Percentiles rank a stretch among this genome's conserved stretches.
Evolutionary conservation across 2,888 invertebrate genomes (phyloP).

Genomic region (Nomada ruficornis): DNA sequence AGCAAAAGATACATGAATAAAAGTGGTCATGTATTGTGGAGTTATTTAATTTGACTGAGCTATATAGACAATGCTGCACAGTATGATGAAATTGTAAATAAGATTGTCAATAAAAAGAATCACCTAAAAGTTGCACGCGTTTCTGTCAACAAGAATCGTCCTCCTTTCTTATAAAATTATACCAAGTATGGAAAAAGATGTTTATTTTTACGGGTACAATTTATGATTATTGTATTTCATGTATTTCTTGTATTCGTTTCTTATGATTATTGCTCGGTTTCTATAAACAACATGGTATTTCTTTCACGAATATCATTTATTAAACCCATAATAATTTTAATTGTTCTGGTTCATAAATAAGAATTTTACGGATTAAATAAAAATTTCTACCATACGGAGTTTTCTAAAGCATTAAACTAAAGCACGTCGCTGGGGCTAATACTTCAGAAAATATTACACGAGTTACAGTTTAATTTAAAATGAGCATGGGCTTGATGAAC

Average conservation of each 20-base stretch:
- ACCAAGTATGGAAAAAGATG: background rate
- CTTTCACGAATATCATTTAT: constrained; percentile 78
- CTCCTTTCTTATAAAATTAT: too few species aligned
- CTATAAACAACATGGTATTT: constrained; percentile 11
- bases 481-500: constrained; percentile 74
- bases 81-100: constrained; percentile 72
- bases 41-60: constrained; percentile 47
- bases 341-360: constrained; percentile 80
- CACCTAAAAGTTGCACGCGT: too few species aligned
- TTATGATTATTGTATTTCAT: background rate
- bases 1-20: constrained; percentile 45
- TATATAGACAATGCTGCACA: constrained; percentile 38
- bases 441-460: constrained; percentile 78
- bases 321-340: constrained; percentile 78
- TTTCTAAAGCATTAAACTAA: constrained; percentile 78
- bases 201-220: background rate
- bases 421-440: constrained; percentile 72
- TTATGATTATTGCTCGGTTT: background rate
- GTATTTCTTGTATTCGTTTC: background rate
- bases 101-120: constrained; percentile 71
- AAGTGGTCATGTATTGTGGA: constrained; percentile 50
- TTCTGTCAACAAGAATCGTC: too few species aligned
- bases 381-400: constrained; percentile 75
- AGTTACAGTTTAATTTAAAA: constrained; percentile 76
- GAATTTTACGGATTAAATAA: constrained; percentile 78